Conservation (phyloP, 2,797 vertebrate genomes). For the Cyprinodon diabolis region DNA sequence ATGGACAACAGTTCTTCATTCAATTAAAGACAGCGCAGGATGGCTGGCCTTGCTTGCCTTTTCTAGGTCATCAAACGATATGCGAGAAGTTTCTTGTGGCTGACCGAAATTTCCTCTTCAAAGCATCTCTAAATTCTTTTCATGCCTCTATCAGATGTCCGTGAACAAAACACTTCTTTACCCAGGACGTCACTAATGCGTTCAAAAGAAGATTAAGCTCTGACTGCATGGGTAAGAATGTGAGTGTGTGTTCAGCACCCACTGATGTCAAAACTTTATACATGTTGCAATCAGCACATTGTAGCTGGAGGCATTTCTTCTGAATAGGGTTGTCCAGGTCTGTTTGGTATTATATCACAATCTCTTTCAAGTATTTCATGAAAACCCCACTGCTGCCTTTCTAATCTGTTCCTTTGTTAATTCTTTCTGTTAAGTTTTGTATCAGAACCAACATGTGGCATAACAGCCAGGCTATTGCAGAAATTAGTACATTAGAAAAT, state of each 20-base stretch:
- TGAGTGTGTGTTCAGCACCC: not conserved
- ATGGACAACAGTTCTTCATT: no score
- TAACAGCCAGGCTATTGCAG: not conserved
- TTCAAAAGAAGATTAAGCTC: not conserved
- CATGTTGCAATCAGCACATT: not conserved
- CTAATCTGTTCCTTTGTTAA: not conserved
- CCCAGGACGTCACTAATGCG: not conserved
- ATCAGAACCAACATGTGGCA: not conserved
- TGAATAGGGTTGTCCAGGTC: not conserved
- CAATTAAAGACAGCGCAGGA: no score
- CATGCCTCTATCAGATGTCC: not conserved
- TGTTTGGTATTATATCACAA: not conserved
- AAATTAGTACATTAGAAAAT: not conserved
- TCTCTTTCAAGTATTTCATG: not conserved
- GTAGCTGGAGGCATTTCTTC: slow-evolving; percentile 1
- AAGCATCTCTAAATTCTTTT: no score
- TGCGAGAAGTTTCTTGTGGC: no score
- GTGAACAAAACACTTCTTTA: not conserved
- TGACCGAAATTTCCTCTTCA: no score
- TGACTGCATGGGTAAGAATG: not conserved
- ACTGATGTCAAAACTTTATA: not conserved
- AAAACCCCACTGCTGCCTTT: not conserved
- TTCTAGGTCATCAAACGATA: no score
- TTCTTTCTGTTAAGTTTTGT: not conserved
- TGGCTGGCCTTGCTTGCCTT: no score